A percentile compares a stretch with the other conserved stretches of the same genome.
Evolutionary conservation across 92 coral and sea anemone genomes (phyloP).

Genomic region (Isaurus tuberculatus): DNA sequence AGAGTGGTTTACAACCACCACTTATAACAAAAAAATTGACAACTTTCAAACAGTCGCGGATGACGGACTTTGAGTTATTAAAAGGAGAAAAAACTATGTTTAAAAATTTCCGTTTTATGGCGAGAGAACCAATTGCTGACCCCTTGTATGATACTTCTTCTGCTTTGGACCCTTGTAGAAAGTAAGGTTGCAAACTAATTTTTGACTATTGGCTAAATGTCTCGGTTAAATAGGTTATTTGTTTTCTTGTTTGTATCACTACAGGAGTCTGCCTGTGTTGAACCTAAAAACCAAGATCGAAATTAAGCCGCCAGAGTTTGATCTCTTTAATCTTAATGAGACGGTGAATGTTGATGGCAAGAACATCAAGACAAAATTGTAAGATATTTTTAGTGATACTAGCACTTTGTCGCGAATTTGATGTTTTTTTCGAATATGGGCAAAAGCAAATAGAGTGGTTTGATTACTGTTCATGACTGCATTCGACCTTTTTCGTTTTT

Average conservation of each 20-base stretch:
- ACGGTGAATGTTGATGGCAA: conserved; percentile 16
- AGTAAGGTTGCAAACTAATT: background rate
- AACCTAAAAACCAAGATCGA: conserved; percentile 15
- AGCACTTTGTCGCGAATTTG: background rate
- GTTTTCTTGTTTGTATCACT: background rate
- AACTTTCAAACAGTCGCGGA: too few relatives aligned
- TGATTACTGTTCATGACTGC: too few relatives aligned
- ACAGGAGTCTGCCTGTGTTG: conserved; percentile 12
- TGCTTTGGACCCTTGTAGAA: too few relatives aligned
- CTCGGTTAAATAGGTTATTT: background rate
- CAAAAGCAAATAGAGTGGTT: background rate
- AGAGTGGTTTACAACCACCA: too few relatives aligned
- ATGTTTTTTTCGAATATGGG: background rate
- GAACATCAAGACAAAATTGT: conserved; percentile 54
- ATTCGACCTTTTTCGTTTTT: too few relatives aligned
- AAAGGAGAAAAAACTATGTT: too few relatives aligned
- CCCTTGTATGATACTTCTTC: too few relatives aligned
- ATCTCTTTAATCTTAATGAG: conserved; percentile 1
- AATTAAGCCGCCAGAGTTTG: conserved; percentile 32
- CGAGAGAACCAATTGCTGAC: too few relatives aligned
- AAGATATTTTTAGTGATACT: background rate
- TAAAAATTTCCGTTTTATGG: too few relatives aligned
- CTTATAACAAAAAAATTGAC: too few relatives aligned
- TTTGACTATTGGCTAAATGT: background rate
- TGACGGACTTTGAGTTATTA: too few relatives aligned